Evolutionary conservation across 2,888 invertebrate genomes (phyloP).

Genomic region (Xiphydria camelus): DNA sequence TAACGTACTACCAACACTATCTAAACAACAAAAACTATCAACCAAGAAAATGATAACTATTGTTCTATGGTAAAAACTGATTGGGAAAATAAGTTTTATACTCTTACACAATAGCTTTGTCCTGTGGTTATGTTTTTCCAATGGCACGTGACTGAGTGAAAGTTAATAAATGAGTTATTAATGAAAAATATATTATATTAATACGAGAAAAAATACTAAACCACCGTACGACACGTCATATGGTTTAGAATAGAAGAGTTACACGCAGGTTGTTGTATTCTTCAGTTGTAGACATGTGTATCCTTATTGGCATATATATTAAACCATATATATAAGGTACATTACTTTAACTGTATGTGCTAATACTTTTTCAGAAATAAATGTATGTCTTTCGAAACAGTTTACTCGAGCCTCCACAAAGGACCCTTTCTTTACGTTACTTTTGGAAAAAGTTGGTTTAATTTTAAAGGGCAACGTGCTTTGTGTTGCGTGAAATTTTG

Average conservation of each 20-base stretch:
- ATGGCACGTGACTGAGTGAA: constrained; percentile 10
- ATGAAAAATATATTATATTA: constrained; percentile 11
- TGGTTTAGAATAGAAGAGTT: constrained; percentile 25
- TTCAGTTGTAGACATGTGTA: constrained; percentile 13
- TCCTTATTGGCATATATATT: too few relatives aligned
- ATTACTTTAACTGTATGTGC: not conserved
- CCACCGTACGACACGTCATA: not conserved
- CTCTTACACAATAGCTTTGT: constrained; percentile 14
- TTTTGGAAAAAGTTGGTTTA: too few relatives aligned
- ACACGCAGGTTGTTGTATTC: constrained; percentile 39
- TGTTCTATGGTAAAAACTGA: too few relatives aligned
- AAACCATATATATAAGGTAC: constrained; percentile 2
- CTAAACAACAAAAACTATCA: too few relatives aligned
- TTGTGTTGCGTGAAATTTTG: too few relatives aligned
- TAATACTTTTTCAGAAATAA: not conserved
- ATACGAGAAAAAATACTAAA: constrained; percentile 2
- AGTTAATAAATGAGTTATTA: constrained; percentile 19
- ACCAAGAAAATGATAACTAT: not conserved
- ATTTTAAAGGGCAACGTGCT: too few relatives aligned
- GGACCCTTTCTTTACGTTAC: too few relatives aligned
- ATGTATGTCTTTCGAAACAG: too few relatives aligned
- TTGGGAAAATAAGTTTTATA: not conserved
- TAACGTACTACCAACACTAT: too few relatives aligned
- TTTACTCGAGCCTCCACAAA: too few relatives aligned
- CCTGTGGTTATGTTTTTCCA: constrained; percentile 17